Evolutionary conservation across 2,797 vertebrate species (phyloP), one percentile per base, ranked within the genome.

Genomic region (Balearica regulorum): DNA sequence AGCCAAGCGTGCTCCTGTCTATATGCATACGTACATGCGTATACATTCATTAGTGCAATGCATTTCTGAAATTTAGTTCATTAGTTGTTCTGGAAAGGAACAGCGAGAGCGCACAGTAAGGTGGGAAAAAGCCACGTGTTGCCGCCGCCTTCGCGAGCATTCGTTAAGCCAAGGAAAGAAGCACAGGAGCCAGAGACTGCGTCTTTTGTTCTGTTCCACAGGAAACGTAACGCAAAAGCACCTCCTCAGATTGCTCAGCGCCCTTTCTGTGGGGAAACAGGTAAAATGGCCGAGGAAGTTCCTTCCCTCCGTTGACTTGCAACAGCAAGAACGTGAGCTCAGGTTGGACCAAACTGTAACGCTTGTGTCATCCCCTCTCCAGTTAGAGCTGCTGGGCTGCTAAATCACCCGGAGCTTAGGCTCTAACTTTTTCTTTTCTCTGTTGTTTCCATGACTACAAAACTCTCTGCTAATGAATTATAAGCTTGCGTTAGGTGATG

Each of bases 381-480:
- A 1, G 11, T 46, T 13, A 6, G 37, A 75, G 61, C 46, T 82
- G 64, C 54, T 71, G 60, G 58, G 58, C 69, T 77, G 81, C 33
- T 58, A 62, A 48, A n/a, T 39, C 49, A 22, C 16, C 57, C 5
- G 0, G 13, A 55, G 64, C 60, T 61, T 6, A 17, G 58, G 66
- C 49, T 72, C 35, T 13, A n/a, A 70, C 79, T 83, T 64, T 49
- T 58, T 64, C 61, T n/a, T 18, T 44, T 43, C 80, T 76, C 1
- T n/a, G 39, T 41, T 68, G 86, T 95, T 95, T 77, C 95, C 92
- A 89, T 95, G 90, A 16, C 92, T 91, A 24, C 90, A 60, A 46
- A 80, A 70, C 53, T 76, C 51, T 29, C 62, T 4, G 5, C 55
- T 97, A 58, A 64, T 83, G 82, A 83, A 53, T 94, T 71, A 46